Evolutionary conservation across 2,113 vertebrate genomes (phyloP), one percentile per base, ranked within the genome.

Genomic region (Nyctereutes procyonoides): DNA sequence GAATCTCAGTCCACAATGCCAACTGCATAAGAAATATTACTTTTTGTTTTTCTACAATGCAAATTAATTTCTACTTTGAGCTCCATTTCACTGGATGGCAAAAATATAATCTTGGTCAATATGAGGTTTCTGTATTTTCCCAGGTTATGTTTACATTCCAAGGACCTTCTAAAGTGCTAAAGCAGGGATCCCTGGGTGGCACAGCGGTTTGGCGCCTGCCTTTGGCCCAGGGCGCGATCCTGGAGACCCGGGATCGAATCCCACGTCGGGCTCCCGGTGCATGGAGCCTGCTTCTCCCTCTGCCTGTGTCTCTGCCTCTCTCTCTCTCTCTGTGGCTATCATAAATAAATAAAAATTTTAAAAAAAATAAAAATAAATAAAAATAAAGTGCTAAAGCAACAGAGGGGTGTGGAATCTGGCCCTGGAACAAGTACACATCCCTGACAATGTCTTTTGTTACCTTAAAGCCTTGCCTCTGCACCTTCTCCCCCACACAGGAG

Each of bases 11-110:
- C 53, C 17, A 92, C 48, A 94, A 60, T 58, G 48, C 80, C 53
- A 88, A 83, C 22, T 73, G 24, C 60, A 28, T 32, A 65, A 85
- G 24, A 89, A 95, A 76, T 88, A 80, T 28, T 28, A 93, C 8
- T 95, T 95, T 85, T 92, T 88, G 60, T 80, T 76, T 62, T 87
- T 90, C 53, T 88, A n/a, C 48, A 92, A n/a, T 93, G 60, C 2
- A 93, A 90, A 90, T 63, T 63, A 26, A 85, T 91, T 91, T 96
- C 85, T 87, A 51, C 63, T 94, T 96, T 97, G 87, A 96, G 9
- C 26, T 92, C 56, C 15, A 84, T 76, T 90, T 96, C 90, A 93
- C n/a, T 80, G 17, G 17, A 69, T 87, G 56, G 16, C 7, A 96
- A 74, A 28, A 95, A 87, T 55, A 85, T 48, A 77, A 74, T 80